A percentile compares a stretch with the other conserved stretches of the same genome.
Evolutionary conservation across 2,113 vertebrate genomes (phyloP).

Genomic region (Girardinichthys multiradiatus): DNA sequence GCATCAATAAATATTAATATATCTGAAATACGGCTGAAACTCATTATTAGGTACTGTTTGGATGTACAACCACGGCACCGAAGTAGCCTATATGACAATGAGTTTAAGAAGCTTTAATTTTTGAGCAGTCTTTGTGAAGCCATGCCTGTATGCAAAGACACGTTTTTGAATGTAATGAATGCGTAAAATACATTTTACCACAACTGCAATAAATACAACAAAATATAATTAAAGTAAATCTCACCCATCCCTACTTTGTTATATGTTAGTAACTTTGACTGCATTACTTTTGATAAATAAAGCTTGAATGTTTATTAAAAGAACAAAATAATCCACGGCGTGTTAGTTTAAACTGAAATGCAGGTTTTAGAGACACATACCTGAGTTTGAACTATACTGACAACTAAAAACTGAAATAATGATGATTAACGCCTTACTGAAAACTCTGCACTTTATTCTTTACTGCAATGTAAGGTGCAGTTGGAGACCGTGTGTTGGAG

Average conservation of each 20-base stretch:
- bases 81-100: neutral
- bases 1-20: too few relatives aligned
- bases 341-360: neutral
- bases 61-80: too few relatives aligned
- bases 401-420: neutral
- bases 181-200: neutral
- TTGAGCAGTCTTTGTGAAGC: neutral
- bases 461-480: neutral
- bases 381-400: neutral
- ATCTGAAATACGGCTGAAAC: too few relatives aligned
- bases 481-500: neutral
- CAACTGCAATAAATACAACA: neutral
- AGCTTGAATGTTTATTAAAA: neutral
- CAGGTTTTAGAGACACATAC: neutral
- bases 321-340: neutral
- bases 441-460: neutral
- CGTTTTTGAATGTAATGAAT: neutral
- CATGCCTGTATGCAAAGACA: neutral
- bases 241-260: neutral
- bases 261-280: neutral
- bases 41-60: too few relatives aligned
- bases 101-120: neutral
- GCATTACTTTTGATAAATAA: neutral
- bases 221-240: neutral
- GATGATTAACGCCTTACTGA: neutral